Evolutionary conservation across 2,888 invertebrate species (phyloP).

Genomic region (Lucinisca nassula): DNA sequence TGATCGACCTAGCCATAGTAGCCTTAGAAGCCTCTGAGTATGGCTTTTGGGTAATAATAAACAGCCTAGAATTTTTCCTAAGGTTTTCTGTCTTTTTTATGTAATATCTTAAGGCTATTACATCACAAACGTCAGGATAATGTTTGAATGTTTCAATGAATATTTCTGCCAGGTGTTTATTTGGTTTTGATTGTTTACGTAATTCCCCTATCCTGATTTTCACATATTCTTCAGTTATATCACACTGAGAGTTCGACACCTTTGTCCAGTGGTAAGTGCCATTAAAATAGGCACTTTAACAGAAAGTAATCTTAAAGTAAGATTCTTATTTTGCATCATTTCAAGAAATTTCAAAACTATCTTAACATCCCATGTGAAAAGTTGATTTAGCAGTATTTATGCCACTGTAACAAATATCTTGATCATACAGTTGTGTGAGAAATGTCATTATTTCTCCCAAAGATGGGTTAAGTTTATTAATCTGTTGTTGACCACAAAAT

Average conservation of each 20-base stretch:
- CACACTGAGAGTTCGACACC: not conserved
- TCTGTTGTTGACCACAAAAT: not conserved
- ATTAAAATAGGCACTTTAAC: not conserved
- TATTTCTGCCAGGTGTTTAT: too few relatives aligned
- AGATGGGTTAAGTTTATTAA: not conserved
- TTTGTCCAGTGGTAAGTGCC: not conserved
- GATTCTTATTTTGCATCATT: not conserved
- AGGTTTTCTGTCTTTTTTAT: not conserved
- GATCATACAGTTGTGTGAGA: not conserved
- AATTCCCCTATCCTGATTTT: not conserved
- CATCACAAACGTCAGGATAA: not conserved
- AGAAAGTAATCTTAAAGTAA: not conserved
- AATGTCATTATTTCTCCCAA: not conserved
- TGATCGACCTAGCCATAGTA: not conserved
- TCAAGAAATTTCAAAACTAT: not conserved
- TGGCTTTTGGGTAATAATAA: not conserved
- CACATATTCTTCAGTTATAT: not conserved
- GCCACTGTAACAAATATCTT: conserved; percentile 1
- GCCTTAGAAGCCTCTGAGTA: too few relatives aligned
- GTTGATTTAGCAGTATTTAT: not conserved
- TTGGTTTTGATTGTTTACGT: not conserved
- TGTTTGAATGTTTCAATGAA: not conserved
- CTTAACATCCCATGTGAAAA: conserved; percentile 14
- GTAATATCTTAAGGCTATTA: not conserved
- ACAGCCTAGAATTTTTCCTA: not conserved